Evolutionary conservation across 2,797 vertebrate species (phyloP).

Genomic region (Melanogrammus aeglefinus): DNA sequence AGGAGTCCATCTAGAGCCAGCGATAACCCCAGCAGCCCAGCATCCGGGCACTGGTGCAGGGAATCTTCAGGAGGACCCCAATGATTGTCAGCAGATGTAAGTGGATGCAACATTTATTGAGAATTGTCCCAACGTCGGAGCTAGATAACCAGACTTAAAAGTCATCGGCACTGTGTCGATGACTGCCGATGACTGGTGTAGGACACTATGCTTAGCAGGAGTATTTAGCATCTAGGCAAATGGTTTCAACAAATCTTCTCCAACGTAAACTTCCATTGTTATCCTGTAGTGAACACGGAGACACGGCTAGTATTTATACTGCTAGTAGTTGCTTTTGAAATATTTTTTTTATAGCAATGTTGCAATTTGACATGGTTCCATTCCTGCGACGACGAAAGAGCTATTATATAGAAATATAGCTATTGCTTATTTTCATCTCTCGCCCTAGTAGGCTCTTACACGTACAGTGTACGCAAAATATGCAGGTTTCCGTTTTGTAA

Average conservation of each 20-base stretch:
- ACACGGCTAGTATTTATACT: slow-evolving; percentile 21
- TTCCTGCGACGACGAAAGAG: no score
- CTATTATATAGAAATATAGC: no score
- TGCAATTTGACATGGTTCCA: no score
- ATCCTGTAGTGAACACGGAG: slow-evolving; percentile 27
- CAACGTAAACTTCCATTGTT: slow-evolving; percentile 5
- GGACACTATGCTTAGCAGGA: not conserved
- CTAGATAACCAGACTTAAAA: not conserved
- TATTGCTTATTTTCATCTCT: no score
- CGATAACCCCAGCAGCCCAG: not conserved
- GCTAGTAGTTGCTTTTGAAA: not conserved
- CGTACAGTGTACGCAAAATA: no score
- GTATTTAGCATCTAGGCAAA: not conserved
- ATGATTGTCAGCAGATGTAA: slow-evolving; percentile 46
- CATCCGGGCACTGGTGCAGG: not conserved
- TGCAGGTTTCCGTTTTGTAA: no score
- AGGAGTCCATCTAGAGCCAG: slow-evolving; percentile 14
- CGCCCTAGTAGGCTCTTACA: no score
- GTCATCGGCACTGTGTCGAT: not conserved
- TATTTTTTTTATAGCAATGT: no score
- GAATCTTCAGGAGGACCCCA: slow-evolving; percentile 15
- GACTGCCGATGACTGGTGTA: not conserved
- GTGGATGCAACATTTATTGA: not conserved
- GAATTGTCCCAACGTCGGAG: not conserved
- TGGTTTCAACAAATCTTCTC: not conserved